Conservation (phyloP, 2,888 invertebrate genomes). For the Diarsia dahlii region DNA sequence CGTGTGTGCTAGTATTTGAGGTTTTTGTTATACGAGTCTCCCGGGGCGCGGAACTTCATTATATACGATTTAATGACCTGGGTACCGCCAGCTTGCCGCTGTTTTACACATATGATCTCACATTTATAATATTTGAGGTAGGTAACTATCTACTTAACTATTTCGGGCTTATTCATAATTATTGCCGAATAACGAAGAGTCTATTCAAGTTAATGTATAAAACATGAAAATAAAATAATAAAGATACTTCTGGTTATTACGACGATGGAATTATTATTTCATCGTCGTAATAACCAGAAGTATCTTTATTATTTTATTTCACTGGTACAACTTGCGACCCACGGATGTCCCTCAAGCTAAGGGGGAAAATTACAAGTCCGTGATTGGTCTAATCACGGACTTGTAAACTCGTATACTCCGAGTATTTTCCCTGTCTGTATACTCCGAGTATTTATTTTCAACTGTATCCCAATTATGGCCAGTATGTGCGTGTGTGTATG, state of each 20-base stretch:
- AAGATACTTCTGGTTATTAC: not conserved
- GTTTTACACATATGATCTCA: not conserved
- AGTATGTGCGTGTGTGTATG: not conserved
- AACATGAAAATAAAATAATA: not conserved
- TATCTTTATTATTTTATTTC: no score
- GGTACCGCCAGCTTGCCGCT: slow-evolving; percentile 7
- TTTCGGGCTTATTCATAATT: no score
- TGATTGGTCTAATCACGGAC: no score
- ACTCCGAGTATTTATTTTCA: not conserved
- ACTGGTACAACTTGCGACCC: no score
- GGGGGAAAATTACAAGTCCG: no score
- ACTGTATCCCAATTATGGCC: not conserved
- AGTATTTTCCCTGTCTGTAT: no score
- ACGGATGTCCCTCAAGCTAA: no score
- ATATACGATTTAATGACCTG: slow-evolving; percentile 30
- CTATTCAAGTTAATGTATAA: not conserved
- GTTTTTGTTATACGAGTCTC: slow-evolving; percentile 42
- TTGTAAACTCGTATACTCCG: no score
- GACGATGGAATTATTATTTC: not conserved
- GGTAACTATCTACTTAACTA: no score
- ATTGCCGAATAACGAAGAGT: no score
- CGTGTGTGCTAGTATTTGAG: slow-evolving; percentile 25
- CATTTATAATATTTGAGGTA: not conserved
- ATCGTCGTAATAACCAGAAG: no score
- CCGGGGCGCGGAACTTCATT: slow-evolving; percentile 26